Evolutionary conservation across 35 echinoderm and acorn worm species (phyloP).

Genomic region (Ophiothrix spiculata): DNA sequence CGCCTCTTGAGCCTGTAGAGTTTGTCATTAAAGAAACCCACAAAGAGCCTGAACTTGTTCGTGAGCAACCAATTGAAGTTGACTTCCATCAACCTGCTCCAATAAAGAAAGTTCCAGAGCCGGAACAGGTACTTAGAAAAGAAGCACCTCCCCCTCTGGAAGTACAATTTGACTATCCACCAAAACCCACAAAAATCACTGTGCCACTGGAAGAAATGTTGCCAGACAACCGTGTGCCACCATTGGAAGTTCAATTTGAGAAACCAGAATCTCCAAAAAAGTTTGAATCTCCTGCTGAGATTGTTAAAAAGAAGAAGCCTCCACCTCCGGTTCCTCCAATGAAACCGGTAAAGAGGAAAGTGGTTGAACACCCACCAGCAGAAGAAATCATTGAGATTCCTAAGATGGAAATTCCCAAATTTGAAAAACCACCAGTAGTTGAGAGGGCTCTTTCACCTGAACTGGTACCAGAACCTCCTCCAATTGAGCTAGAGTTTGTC

Average conservation of each 20-base stretch:
- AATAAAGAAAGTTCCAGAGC: constrained; percentile 4
- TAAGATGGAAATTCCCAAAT: constrained; percentile 8
- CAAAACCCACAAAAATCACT: background rate
- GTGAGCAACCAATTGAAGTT: constrained; percentile 25
- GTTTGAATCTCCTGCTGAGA: constrained; percentile 32
- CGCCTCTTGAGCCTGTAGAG: constrained; percentile 69
- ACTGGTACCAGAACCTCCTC: background rate
- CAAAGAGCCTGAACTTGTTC: constrained; percentile 39
- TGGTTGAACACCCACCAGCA: constrained; percentile 36
- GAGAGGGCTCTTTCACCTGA: background rate
- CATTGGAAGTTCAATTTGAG: constrained; percentile 13
- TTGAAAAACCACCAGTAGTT: background rate
- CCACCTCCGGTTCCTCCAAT: constrained; percentile 23
- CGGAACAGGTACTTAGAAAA: background rate
- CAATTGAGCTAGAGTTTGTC: constrained; percentile 1
- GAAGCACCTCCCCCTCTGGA: background rate
- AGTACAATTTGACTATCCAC: constrained; percentile 4
- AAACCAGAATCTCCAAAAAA: constrained; percentile 13
- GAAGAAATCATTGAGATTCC: constrained; percentile 19
- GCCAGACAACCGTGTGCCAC: constrained; percentile 16
- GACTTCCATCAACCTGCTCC: constrained; percentile 10
- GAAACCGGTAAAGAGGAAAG: constrained; percentile 57
- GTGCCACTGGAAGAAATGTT: constrained; percentile 22
- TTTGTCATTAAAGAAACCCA: constrained; percentile 46
- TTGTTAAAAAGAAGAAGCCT: constrained; percentile 13